Percentiles rank a stretch among this genome's conserved stretches.
Conservation (phyloP, 2,797 vertebrate genomes). For the Sebastes hopkinsi region DNA sequence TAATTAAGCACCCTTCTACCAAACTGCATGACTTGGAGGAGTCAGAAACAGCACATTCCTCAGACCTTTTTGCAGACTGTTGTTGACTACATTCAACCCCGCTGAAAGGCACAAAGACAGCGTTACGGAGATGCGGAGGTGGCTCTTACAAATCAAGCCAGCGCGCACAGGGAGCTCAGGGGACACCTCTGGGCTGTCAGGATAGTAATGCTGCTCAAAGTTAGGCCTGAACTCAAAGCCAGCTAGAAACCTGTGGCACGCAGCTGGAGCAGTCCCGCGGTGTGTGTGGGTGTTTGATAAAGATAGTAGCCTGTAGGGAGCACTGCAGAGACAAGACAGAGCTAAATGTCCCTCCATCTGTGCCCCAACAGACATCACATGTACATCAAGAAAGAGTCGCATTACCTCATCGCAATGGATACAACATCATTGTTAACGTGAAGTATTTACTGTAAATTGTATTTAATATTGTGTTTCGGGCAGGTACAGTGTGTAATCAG, state of each 20-base stretch:
- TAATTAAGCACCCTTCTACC: neutral
- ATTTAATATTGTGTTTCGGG: neutral
- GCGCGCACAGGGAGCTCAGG: neutral
- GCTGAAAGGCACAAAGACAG: neutral
- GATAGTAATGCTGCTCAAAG: conserved; percentile 20
- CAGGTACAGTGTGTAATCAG: neutral
- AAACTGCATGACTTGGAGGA: neutral
- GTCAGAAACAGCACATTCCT: neutral
- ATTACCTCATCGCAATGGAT: neutral
- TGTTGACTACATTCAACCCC: conserved; percentile 10
- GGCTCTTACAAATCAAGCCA: conserved; percentile 3
- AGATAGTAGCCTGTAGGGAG: conserved; percentile 32
- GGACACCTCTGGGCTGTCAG: conserved; percentile 23
- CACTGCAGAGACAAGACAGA: neutral
- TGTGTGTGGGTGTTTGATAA: conserved; percentile 47
- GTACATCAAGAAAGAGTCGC: neutral
- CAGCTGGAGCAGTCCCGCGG: conserved; percentile 14
- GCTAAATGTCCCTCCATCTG: conserved; percentile 15
- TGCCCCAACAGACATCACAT: conserved; percentile 9
- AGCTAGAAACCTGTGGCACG: conserved; percentile 33
- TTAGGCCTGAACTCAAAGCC: conserved; percentile 27
- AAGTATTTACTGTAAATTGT: neutral
- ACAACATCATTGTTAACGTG: neutral
- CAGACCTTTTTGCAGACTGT: neutral
- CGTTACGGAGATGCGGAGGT: neutral